Evolutionary conservation across 37 sponge, comb jelly and placozoan species (phyloP).

Genomic region (Bolinopsis microptera): DNA sequence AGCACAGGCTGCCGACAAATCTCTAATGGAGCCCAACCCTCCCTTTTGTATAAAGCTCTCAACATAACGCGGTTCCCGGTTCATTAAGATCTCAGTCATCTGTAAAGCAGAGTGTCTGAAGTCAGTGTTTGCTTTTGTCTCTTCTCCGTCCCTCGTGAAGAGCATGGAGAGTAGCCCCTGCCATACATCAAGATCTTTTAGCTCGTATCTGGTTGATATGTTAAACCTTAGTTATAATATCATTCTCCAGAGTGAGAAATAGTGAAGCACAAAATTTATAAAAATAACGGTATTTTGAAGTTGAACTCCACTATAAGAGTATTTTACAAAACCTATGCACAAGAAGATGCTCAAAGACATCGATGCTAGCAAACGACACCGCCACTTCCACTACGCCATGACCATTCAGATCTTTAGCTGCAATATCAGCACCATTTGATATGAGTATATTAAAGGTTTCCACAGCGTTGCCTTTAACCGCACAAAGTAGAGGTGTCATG

Average conservation of each 20-base stretch:
- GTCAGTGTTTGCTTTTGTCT: not conserved
- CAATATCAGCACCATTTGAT: conserved; percentile 21
- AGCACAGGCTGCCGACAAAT: not conserved
- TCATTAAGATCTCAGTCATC: conserved; percentile 13
- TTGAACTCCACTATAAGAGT: too few relatives aligned
- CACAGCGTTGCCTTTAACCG: conserved; percentile 35
- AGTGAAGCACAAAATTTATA: too few relatives aligned
- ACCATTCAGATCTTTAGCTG: conserved; percentile 18
- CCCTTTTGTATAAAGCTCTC: not conserved
- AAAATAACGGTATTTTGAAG: too few relatives aligned
- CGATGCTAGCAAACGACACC: not conserved
- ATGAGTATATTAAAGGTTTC: conserved; percentile 12
- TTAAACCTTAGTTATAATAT: too few relatives aligned
- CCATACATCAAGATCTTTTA: conserved; percentile 1
- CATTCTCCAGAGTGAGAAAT: too few relatives aligned
- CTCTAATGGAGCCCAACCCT: conserved; percentile 17
- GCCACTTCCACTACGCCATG: conserved; percentile 27
- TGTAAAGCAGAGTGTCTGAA: not conserved
- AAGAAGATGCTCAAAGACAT: conserved; percentile 5
- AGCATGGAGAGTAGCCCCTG: not conserved
- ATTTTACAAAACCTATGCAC: not conserved
- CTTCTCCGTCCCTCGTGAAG: not conserved
- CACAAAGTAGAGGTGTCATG: conserved; percentile 49
- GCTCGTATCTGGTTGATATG: conserved; percentile 21
- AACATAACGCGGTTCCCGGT: not conserved